Conservation (phyloP, 2,797 vertebrate genomes). For the Pseudomugil tenellus region DNA sequence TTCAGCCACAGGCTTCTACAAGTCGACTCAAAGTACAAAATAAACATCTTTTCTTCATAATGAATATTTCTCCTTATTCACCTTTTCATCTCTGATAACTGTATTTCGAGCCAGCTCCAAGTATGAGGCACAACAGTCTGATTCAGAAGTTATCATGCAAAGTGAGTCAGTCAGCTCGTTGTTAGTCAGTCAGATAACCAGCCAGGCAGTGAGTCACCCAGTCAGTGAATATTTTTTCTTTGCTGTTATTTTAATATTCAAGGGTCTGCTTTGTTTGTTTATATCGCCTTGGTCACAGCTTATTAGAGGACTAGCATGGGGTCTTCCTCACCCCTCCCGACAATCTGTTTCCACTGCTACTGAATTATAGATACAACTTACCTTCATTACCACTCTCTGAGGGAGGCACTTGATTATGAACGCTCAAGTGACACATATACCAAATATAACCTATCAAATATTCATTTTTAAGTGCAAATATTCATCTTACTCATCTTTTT, state of each 20-base stretch:
- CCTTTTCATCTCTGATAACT: background rate
- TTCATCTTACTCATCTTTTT: conserved; percentile 4
- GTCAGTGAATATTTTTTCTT: conserved; percentile 6
- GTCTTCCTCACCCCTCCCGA: conserved; percentile 24
- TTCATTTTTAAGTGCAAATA: conserved; percentile 15
- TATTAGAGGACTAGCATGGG: conserved; percentile 49
- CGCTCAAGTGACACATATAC: conserved; percentile 28
- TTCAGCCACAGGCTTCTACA: background rate
- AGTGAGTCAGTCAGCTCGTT: conserved; percentile 22
- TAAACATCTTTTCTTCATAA: background rate
- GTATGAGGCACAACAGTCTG: background rate
- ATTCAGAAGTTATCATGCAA: background rate
- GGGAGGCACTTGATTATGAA: conserved; percentile 30
- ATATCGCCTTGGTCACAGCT: conserved; percentile 49
- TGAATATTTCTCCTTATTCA: background rate
- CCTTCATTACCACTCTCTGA: conserved; percentile 65
- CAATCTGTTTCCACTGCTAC: conserved; percentile 52
- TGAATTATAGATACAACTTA: conserved; percentile 75
- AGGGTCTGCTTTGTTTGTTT: conserved; percentile 30
- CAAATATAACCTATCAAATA: conserved; percentile 16
- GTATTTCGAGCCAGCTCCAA: background rate
- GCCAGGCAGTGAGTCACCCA: conserved; percentile 16
- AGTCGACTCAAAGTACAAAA: background rate
- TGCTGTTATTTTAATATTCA: conserved; percentile 6
- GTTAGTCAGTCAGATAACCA: conserved; percentile 23